Percentiles rank a stretch among this genome's conserved stretches.
Conservation (phyloP, 2,113 vertebrate genomes). For the Sciurus niger region DNA sequence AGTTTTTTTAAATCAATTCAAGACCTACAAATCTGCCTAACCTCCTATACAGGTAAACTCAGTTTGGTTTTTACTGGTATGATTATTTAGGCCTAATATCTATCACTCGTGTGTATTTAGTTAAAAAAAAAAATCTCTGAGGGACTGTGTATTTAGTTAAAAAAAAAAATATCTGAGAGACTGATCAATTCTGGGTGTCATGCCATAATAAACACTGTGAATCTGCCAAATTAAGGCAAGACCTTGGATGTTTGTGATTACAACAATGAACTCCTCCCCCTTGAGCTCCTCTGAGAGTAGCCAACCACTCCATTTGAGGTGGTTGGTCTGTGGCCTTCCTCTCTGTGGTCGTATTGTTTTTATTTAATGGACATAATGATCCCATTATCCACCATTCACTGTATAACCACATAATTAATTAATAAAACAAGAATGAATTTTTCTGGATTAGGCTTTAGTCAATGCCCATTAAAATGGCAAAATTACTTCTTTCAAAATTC, state of each 20-base stretch:
- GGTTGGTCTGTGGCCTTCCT: background rate
- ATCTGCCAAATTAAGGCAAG: background rate
- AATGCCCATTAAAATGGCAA: constrained; percentile 52
- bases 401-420: constrained; percentile 73
- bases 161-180: background rate
- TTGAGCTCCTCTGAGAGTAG: background rate
- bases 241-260: background rate
- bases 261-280: fast-evolving
- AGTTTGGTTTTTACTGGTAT: too few species aligned
- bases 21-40: too few species aligned
- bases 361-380: constrained; percentile 39
- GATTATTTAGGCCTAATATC: too few species aligned
- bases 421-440: constrained; percentile 75
- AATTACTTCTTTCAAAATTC: constrained; percentile 31
- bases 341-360: constrained; percentile 13
- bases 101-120: background rate
- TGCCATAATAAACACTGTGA: background rate
- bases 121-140: background rate
- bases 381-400: constrained; percentile 24
- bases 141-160: background rate
- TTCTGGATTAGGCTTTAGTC: constrained; percentile 66
- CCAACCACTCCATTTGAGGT: background rate
- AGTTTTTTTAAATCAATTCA: too few species aligned
- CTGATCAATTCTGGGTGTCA: background rate
- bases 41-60: too few species aligned